Evolutionary conservation across 2,113 vertebrate genomes (phyloP).

Genomic region (Eidolon helvum): DNA sequence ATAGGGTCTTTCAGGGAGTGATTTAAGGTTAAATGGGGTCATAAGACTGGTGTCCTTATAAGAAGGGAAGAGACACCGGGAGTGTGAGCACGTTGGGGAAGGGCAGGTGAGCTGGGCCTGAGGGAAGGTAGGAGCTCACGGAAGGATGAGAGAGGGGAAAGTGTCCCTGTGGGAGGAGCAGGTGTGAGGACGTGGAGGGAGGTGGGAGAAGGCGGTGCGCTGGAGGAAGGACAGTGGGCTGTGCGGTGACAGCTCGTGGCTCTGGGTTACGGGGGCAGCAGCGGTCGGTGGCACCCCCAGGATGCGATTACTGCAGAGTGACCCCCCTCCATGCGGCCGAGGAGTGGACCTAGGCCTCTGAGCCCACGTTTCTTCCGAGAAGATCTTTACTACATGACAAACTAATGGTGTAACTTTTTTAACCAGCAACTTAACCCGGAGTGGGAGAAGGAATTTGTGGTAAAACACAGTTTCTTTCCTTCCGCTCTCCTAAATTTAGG

Average conservation of each 20-base stretch:
- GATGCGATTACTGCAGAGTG: neutral
- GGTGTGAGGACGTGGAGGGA: accelerated
- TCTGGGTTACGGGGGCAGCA: neutral
- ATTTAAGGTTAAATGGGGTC: neutral
- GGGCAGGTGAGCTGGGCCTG: neutral
- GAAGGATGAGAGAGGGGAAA: neutral
- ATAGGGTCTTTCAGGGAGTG: neutral
- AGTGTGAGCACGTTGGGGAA: neutral
- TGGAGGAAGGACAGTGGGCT: neutral
- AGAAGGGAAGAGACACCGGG: neutral
- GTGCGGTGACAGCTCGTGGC: neutral
- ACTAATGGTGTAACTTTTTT: neutral
- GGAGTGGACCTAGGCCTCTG: neutral
- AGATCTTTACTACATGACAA: neutral
- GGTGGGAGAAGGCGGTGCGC: accelerated
- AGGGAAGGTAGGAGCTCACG: accelerated
- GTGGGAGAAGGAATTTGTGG: too few relatives aligned
- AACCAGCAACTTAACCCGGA: neutral
- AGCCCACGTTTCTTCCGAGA: neutral
- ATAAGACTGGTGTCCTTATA: neutral
- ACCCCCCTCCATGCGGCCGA: neutral
- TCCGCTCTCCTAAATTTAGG: neutral
- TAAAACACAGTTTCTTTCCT: neutral
- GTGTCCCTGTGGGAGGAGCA: accelerated
- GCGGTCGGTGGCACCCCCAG: accelerated